phyloP scores from a whole-genome alignment of 2,797 vertebrate species.

The Macrochelys suwanniensis region DNA sequence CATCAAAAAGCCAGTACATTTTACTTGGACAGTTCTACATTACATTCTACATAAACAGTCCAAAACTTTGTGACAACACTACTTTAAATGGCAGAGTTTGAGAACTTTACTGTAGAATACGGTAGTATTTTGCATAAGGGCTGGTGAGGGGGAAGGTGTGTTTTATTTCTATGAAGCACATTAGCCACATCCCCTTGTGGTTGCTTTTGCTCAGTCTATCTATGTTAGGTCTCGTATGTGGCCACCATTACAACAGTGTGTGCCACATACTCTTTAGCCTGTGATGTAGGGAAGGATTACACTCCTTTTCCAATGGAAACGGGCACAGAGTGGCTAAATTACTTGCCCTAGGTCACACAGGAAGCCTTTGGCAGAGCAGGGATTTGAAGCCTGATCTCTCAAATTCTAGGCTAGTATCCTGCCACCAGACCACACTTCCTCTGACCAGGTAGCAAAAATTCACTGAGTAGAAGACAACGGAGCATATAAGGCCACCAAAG shows the following conservation, averaged over 20 bases:
- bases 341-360: background rate
- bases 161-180: background rate
- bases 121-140: background rate
- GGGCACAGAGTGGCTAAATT: background rate
- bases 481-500: background rate
- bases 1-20: background rate
- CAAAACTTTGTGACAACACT: background rate
- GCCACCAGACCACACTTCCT: background rate
- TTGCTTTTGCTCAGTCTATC: background rate
- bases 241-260: background rate
- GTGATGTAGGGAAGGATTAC: background rate
- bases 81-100: background rate
- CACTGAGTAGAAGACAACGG: background rate
- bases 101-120: background rate
- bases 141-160: background rate
- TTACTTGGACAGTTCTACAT: background rate
- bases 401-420: background rate
- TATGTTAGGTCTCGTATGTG: background rate
- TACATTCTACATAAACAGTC: background rate
- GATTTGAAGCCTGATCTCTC: background rate
- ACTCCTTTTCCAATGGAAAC: background rate
- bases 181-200: background rate
- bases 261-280: background rate
- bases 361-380: background rate
- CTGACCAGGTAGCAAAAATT: constrained; percentile 6